Percentiles rank a stretch among this genome's conserved stretches.
Evolutionary conservation across 2,113 vertebrate species (phyloP).

Genomic region (Cyphomyrus discorhynchus): DNA sequence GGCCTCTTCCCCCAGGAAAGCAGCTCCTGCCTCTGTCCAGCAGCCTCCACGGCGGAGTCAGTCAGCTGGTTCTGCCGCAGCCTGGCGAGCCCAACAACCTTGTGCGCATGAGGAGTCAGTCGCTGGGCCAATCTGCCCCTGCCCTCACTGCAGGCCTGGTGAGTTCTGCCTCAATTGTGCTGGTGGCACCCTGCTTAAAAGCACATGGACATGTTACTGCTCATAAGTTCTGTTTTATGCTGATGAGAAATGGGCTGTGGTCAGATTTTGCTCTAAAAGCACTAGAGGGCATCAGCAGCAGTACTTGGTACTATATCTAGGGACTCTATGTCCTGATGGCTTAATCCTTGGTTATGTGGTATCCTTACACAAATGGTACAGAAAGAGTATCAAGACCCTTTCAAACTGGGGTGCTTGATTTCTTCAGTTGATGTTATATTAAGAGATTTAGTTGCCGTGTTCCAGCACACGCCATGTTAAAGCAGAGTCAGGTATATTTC

Average conservation of each 20-base stretch:
- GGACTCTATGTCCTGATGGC: neutral
- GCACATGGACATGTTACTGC: neutral
- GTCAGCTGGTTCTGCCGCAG: constrained; percentile 73
- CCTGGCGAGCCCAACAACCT: constrained; percentile 80
- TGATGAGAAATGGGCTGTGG: neutral
- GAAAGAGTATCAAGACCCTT: neutral
- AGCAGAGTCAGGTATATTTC: neutral
- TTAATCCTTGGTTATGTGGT: neutral
- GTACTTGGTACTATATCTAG: neutral
- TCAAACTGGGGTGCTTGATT: neutral
- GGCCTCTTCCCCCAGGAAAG: constrained; percentile 63
- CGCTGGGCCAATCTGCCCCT: constrained; percentile 86
- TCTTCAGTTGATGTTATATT: neutral
- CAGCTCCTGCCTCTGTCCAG: constrained; percentile 87
- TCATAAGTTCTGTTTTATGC: neutral
- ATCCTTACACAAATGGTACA: neutral
- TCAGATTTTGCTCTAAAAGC: neutral
- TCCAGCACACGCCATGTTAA: neutral
- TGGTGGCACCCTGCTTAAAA: neutral
- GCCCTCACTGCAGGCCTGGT: constrained; percentile 93
- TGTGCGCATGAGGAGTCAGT: constrained; percentile 90
- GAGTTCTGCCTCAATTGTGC: constrained; percentile 38
- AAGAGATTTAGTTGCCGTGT: neutral
- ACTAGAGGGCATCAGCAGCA: neutral
- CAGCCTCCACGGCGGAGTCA: constrained; percentile 79